phyloP scores from a whole-genome alignment of 2,888 invertebrate genomes.

The Tyria jacobaeae region DNA sequence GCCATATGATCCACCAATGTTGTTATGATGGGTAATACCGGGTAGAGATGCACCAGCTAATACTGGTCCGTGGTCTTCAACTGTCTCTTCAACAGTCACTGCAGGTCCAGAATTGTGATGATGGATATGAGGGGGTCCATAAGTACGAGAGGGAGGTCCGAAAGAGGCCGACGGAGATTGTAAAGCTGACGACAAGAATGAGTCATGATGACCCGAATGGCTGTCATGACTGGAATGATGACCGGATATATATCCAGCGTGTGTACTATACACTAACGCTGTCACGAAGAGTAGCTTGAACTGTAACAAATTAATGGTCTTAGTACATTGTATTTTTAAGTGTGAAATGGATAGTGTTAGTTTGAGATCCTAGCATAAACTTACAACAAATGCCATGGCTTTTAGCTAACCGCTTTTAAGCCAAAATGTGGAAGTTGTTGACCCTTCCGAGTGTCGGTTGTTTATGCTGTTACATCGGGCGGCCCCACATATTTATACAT shows the following conservation, averaged over 20 bases:
- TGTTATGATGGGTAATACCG: constrained; percentile 20
- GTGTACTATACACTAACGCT: constrained; percentile 70
- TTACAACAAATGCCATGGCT: constrained; percentile 85
- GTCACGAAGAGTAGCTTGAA: constrained; percentile 72
- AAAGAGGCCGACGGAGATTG: constrained; percentile 75
- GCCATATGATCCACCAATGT: constrained; percentile 5
- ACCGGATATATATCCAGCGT: constrained; percentile 67
- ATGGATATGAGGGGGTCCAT: constrained; percentile 56
- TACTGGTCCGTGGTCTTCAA: constrained; percentile 45
- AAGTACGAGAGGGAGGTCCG: constrained; percentile 70
- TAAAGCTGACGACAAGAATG: constrained; percentile 70
- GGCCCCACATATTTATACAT: constrained; percentile 81
- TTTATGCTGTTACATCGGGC: constrained; percentile 74
- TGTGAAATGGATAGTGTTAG: constrained; percentile 2
- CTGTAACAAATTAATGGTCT: constrained; percentile 66
- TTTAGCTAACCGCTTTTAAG: constrained; percentile 83
- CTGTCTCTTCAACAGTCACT: constrained; percentile 40
- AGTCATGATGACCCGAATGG: constrained; percentile 55
- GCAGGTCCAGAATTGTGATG: constrained; percentile 4
- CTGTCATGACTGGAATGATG: constrained; percentile 63
- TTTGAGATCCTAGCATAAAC: constrained; percentile 53
- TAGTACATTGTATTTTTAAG: constrained; percentile 16
- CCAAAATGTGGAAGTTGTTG: constrained; percentile 75
- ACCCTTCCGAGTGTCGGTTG: constrained; percentile 74
- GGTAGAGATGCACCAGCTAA: constrained; percentile 40